Conservation (phyloP, 2,888 invertebrate genomes). For the Drosophila peninsularis region DNA sequence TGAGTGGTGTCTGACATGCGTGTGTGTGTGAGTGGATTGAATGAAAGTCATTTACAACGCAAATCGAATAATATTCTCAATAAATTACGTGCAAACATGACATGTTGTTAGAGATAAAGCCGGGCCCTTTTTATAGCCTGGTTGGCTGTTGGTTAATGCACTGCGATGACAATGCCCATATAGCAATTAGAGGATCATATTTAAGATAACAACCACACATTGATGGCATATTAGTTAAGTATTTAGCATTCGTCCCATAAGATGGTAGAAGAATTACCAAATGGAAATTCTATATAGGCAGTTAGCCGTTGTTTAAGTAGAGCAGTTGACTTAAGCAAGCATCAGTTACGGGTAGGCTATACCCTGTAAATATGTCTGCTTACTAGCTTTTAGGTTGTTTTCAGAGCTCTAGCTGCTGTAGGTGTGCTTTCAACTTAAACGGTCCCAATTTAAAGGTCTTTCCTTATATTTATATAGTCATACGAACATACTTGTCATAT, state of each 20-base stretch:
- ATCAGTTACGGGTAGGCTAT: not conserved
- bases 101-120: conserved; percentile 49
- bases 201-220: conserved; percentile 31
- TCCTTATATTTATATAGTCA: too few relatives aligned
- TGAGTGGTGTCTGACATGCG: conserved; percentile 14
- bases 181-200: conserved; percentile 46
- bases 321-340: not conserved
- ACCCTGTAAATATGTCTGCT: too few relatives aligned
- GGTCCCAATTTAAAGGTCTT: too few relatives aligned
- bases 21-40: conserved; percentile 34
- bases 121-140: conserved; percentile 23
- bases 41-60: conserved; percentile 73
- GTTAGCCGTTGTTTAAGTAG: not conserved
- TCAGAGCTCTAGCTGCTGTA: too few relatives aligned
- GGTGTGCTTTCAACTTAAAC: too few relatives aligned
- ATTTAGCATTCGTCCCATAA: not conserved
- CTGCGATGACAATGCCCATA: conserved; percentile 20
- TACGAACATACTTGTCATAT: too few relatives aligned
- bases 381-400: too few relatives aligned
- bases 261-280: not conserved
- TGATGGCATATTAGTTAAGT: conserved; percentile 22
- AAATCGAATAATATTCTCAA: conserved; percentile 78
- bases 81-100: conserved; percentile 70
- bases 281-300: not conserved
- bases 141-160: conserved; percentile 29